Evolutionary conservation across 1,140 invertebrate genomes (phyloP).

Genomic region (Caenorhabditis inopinata): DNA sequence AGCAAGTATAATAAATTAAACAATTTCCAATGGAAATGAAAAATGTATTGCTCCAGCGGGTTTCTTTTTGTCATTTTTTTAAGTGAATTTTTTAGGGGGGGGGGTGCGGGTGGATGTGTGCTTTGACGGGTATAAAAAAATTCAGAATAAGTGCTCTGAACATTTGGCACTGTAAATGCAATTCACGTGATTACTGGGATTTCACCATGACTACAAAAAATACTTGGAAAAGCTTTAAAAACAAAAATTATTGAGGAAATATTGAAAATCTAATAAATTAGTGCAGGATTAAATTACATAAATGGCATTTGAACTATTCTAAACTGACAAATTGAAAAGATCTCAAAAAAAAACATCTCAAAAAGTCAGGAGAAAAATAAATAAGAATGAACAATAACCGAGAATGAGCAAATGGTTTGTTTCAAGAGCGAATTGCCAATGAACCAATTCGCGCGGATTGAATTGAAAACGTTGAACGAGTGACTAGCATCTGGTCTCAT

Average conservation of each 20-base stretch:
- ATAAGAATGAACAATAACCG: neutral
- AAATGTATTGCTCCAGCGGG: neutral
- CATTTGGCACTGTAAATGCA: constrained; percentile 17
- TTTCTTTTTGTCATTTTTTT: neutral
- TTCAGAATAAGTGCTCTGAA: neutral
- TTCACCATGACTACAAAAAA: too few species aligned
- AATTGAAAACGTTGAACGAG: neutral
- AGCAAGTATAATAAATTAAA: neutral
- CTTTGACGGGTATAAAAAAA: too few species aligned
- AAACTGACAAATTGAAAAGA: neutral
- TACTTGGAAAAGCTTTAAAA: too few species aligned
- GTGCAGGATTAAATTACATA: too few species aligned
- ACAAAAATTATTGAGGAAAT: too few species aligned
- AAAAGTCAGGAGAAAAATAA: neutral
- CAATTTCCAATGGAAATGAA: neutral
- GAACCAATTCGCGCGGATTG: too few species aligned
- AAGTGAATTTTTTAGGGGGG: neutral
- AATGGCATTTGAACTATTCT: too few species aligned
- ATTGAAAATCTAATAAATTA: too few species aligned
- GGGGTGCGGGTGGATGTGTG: too few species aligned
- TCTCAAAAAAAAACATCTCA: neutral
- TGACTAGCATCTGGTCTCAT: constrained; percentile 90
- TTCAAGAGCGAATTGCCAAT: neutral
- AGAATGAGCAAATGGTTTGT: constrained; percentile 15
- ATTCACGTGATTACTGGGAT: neutral